A percentile compares a stretch with the other conserved stretches of the same genome.
phyloP scores from a whole-genome alignment of 2,113 vertebrate genomes.

The Hypomesus transpacificus region DNA sequence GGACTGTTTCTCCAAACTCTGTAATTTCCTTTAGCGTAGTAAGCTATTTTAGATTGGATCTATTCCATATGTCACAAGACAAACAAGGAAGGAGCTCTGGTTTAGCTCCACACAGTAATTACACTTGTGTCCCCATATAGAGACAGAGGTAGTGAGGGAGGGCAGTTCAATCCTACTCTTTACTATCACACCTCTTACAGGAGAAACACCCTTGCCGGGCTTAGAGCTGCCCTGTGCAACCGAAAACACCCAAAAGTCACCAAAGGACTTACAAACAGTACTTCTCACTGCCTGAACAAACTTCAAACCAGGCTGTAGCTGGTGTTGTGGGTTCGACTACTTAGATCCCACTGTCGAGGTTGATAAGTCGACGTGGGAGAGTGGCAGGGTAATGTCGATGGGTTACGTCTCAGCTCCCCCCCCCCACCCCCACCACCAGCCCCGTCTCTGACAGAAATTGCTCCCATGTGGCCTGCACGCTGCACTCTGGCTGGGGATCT shows the following conservation, averaged over 20 bases:
- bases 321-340: background rate
- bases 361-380: background rate
- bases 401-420: background rate
- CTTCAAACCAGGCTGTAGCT: background rate
- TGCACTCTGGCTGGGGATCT: constrained; percentile 18
- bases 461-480: constrained; percentile 13
- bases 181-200: constrained; percentile 18
- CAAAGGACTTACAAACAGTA: background rate
- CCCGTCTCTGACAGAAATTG: background rate
- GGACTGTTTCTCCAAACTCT: constrained; percentile 51
- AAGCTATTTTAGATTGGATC: constrained; percentile 55
- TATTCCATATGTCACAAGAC: constrained; percentile 54
- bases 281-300: background rate
- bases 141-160: constrained; percentile 19
- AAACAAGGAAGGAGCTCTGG: constrained; percentile 43
- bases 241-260: background rate
- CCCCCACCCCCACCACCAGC: background rate
- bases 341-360: background rate
- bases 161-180: constrained; percentile 16
- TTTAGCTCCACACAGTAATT: constrained; percentile 61
- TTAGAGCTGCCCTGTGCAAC: background rate
- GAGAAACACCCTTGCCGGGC: background rate
- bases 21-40: constrained; percentile 66
- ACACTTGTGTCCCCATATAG: constrained; percentile 52
- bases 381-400: background rate